Evolutionary conservation across 2,113 vertebrate genomes (phyloP).

Genomic region (Microtus richardsoni): DNA sequence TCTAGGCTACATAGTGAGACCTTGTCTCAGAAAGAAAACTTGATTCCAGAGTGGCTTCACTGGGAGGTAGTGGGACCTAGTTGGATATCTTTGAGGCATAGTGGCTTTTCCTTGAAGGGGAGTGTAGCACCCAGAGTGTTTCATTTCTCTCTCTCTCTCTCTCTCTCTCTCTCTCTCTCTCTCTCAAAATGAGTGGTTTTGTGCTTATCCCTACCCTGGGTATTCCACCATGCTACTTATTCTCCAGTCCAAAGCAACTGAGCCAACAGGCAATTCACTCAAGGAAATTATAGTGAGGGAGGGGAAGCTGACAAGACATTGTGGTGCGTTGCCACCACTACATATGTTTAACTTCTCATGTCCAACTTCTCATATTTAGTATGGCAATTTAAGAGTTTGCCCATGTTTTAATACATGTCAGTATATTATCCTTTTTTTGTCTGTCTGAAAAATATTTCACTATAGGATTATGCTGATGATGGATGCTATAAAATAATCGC

Average conservation of each 20-base stretch:
- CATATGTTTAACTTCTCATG: not conserved
- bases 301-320: too few relatives aligned
- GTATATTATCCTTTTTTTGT: not conserved
- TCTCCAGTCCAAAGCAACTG: not conserved
- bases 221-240: too few relatives aligned
- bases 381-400: not conserved
- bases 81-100: not conserved
- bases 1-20: not conserved
- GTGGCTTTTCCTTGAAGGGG: not conserved
- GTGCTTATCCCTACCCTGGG: too few relatives aligned
- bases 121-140: not conserved
- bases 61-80: not conserved
- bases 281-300: not conserved
- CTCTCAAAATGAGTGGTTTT: not conserved
- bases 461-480: not conserved
- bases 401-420: not conserved
- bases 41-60: not conserved
- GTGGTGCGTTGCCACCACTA: accelerated
- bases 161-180: too few relatives aligned
- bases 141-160: too few relatives aligned
- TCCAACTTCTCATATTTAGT: not conserved
- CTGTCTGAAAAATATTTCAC: not conserved
- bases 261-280: not conserved
- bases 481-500: too few relatives aligned
- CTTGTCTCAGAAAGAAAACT: not conserved